Evolutionary conservation across 2,888 invertebrate species (phyloP).

Genomic region (Brachyptera risi): DNA sequence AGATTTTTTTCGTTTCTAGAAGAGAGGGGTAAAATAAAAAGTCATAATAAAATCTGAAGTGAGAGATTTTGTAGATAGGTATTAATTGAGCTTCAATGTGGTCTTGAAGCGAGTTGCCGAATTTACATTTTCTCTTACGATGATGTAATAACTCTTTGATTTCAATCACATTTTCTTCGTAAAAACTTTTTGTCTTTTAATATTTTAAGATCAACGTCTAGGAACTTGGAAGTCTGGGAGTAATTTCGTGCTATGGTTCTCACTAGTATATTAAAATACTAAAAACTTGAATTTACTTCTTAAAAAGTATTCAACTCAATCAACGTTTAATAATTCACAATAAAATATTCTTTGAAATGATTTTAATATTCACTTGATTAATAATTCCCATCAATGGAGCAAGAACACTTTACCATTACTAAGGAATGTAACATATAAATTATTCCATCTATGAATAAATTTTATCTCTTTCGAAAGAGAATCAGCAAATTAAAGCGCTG

Average conservation of each 20-base stretch:
- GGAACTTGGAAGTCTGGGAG: neutral
- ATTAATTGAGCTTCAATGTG: slow-evolving; percentile 18
- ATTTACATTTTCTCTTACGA: slow-evolving; percentile 1
- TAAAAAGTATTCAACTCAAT: neutral
- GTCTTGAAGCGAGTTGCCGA: neutral
- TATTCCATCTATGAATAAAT: too few relatives aligned
- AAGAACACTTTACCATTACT: too few relatives aligned
- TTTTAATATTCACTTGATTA: too few relatives aligned
- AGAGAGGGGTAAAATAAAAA: neutral
- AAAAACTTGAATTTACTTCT: neutral
- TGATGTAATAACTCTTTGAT: slow-evolving; percentile 10
- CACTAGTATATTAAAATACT: too few relatives aligned
- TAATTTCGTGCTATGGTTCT: neutral
- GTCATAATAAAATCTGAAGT: slow-evolving; percentile 11
- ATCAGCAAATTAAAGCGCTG: too few relatives aligned
- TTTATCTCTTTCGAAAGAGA: too few relatives aligned
- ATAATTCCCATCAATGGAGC: too few relatives aligned
- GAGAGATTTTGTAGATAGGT: neutral
- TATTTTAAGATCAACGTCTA: too few relatives aligned
- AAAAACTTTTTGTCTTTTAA: slow-evolving; percentile 18
- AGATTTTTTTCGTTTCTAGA: slow-evolving; percentile 9
- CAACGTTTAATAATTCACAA: neutral
- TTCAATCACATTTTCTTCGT: slow-evolving; percentile 9
- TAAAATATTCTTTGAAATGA: neutral
- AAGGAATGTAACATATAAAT: too few relatives aligned